Evolutionary conservation across 2,888 invertebrate species (phyloP), one percentile per base, ranked within the genome.

Genomic region (Tetranychus truncatus): DNA sequence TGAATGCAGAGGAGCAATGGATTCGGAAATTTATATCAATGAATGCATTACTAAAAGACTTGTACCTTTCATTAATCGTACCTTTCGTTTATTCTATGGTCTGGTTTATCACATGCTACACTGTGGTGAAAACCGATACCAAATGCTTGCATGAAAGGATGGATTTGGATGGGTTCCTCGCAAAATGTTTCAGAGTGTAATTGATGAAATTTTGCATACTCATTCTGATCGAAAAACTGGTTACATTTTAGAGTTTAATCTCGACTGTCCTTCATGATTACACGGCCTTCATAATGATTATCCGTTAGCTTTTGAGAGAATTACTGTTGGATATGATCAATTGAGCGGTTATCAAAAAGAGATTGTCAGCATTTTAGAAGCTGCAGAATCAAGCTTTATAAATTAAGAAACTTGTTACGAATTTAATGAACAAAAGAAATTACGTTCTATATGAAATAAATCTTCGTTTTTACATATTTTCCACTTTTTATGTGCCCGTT

Each of bases 221-320:
- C 1, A 46, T 3, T 2, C 4, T 8, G 46, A 45, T 5, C 1
- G 44, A 1, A 45, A 71, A 18, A 21, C n/a, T 44, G 78, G 77
- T 20, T 78, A 69, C 73, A 44, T 76, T 21, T 34, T 77, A 6
- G 76, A 76, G 72, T 73, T 76, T 15, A 77, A 77, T 67, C 74
- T 77, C 20, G 66, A 76, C n/a, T 75, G 75, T 75, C 75, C 76
- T 21, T 34, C 21, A 55, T 5, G 76, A 6, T 44, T 76, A 44
- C 76, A 76, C 45, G 71, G 71, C 21, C 20, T 44, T 3, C 76
- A 76, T 71, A 72, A 71, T 46, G 78, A 78, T 69, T 76, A 75
- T n/a, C 78, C 76, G 6, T 66, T 78, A 21, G 77, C 76, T 45
- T 76, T 77, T n/a, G 76, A 75, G 55, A 77, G 76, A 45, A 55